Conservation (phyloP, 2,888 invertebrate genomes). For the Galeopsomyia nigrocyanea region DNA sequence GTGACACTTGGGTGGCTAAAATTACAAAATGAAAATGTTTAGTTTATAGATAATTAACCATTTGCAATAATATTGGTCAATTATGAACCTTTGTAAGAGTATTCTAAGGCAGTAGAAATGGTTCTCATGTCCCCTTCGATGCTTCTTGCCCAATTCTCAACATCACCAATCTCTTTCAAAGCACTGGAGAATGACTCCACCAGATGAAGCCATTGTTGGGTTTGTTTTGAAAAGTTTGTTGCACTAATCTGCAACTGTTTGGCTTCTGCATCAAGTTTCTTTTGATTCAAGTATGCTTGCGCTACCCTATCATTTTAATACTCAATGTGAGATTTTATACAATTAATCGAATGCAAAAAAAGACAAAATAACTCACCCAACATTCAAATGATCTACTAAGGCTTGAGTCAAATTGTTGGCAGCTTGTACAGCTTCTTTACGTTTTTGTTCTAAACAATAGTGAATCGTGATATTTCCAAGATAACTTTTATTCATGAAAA, state of each 20-base stretch:
- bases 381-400: conserved; percentile 96
- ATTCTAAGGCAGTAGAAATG: conserved; percentile 91
- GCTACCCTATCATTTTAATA: conserved; percentile 69
- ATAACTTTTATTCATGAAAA: conserved; percentile 7
- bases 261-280: conserved; percentile 96
- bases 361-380: conserved; percentile 78
- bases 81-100: conserved; percentile 84
- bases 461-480: conserved; percentile 14
- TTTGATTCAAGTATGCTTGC: conserved; percentile 98
- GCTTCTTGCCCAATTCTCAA: conserved; percentile 97
- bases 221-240: conserved; percentile 95
- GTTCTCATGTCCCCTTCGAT: conserved; percentile 97
- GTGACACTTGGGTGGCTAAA: conserved; percentile 44
- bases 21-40: conserved; percentile 20
- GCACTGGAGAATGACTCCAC: conserved; percentile 90
- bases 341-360: conserved; percentile 18
- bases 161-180: conserved; percentile 97
- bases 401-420: conserved; percentile 94
- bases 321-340: not conserved
- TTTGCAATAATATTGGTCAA: not conserved
- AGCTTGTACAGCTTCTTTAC: conserved; percentile 93
- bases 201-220: conserved; percentile 95
- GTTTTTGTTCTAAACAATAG: conserved; percentile 83
- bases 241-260: conserved; percentile 95
- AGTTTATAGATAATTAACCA: not conserved